Percentiles rank a stretch among this genome's conserved stretches.
Evolutionary conservation across 2,113 vertebrate genomes (phyloP).

Genomic region (Scytalopus superciliaris): DNA sequence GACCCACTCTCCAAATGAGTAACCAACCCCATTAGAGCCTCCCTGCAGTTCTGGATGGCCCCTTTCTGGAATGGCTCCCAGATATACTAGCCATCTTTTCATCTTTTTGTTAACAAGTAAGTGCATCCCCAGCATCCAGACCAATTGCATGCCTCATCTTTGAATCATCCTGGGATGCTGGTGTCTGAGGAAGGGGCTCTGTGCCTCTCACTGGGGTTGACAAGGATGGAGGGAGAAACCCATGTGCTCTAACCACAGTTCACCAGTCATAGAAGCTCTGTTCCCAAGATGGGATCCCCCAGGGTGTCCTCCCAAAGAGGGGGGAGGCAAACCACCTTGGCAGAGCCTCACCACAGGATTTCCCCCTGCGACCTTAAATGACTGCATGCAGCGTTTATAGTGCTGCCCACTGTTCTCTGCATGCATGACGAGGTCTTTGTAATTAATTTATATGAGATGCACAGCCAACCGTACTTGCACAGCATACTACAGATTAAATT

Average conservation of each 20-base stretch:
- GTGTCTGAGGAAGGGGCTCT: not conserved
- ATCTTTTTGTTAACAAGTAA: not conserved
- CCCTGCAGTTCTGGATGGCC: not conserved
- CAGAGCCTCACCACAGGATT: not conserved
- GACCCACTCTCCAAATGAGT: rapidly evolving
- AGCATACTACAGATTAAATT: slow-evolving; percentile 2
- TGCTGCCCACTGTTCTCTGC: not conserved
- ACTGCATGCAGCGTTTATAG: rapidly evolving
- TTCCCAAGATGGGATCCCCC: not conserved
- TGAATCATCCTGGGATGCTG: rapidly evolving
- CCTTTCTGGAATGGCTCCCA: not conserved
- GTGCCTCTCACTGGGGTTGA: not conserved
- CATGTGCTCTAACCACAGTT: not conserved
- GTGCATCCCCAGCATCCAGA: not conserved
- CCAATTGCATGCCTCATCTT: rapidly evolving
- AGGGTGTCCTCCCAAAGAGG: not conserved
- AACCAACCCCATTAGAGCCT: not conserved
- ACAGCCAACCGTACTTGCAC: not conserved
- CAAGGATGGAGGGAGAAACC: not conserved
- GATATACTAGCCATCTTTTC: not conserved
- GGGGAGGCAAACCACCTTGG: not conserved
- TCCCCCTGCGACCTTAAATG: not conserved
- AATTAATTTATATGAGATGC: slow-evolving; percentile 4
- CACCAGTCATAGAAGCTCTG: not conserved
- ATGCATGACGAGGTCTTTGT: not conserved